phyloP scores from a whole-genome alignment of 2,888 invertebrate species.

The Atethmia centrago region DNA sequence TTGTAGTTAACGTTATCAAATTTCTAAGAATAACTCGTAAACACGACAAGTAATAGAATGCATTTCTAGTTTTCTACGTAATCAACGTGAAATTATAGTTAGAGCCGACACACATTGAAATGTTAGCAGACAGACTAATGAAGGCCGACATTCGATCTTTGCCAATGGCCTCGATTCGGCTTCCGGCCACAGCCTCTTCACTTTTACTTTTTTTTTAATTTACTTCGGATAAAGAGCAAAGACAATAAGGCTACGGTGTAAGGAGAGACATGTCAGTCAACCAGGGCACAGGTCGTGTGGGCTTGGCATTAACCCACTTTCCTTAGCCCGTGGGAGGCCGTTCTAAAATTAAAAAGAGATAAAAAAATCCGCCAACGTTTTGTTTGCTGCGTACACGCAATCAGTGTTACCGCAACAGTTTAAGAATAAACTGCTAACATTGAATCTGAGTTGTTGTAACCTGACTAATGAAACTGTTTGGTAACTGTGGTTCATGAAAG shows the following conservation, averaged over 20 bases:
- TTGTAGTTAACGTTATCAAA: conserved; percentile 44
- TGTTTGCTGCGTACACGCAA: conserved; percentile 81
- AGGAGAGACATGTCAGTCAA: conserved; percentile 81
- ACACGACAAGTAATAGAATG: conserved; percentile 30
- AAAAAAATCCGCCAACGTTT: conserved; percentile 80
- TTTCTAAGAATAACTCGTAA: conserved; percentile 36
- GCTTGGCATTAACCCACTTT: conserved; percentile 89
- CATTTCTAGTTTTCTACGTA: conserved; percentile 38
- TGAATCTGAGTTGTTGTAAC: conserved; percentile 66
- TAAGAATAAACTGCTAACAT: conserved; percentile 79
- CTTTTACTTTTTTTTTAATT: conserved; percentile 69
- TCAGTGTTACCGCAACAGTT: conserved; percentile 79
- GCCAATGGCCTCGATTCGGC: conserved; percentile 78
- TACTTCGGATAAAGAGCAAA: conserved; percentile 57
- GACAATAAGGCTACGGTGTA: conserved; percentile 74
- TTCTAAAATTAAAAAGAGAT: conserved; percentile 84
- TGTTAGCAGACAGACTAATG: conserved; percentile 41
- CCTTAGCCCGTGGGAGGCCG: conserved; percentile 85
- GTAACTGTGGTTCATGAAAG: conserved; percentile 52
- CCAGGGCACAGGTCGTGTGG: conserved; percentile 83
- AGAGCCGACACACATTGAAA: conserved; percentile 47
- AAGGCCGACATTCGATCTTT: conserved; percentile 62
- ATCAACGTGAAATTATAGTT: conserved; percentile 31
- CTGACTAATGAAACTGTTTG: conserved; percentile 64
- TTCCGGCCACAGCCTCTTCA: conserved; percentile 74